These are phyloP conservation scores for Pseudocheirus occidentalis DNA, from an alignment of 2,797 vertebrate species.

Conservation along the genomic window DNA sequence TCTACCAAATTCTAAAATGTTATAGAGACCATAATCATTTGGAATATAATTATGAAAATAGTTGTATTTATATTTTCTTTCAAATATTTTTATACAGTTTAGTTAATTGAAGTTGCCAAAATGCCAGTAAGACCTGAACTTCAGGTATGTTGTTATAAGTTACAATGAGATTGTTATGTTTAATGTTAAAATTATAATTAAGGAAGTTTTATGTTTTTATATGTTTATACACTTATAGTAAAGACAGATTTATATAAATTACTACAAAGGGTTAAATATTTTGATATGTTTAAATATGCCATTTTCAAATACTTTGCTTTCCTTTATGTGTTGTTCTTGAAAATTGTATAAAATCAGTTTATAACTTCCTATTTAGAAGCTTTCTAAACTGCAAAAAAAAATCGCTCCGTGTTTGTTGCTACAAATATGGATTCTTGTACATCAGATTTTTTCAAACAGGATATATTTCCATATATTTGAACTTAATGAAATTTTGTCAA, in stretches of 20 bases:
- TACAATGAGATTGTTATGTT: neutral
- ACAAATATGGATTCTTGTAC: conserved; percentile 34
- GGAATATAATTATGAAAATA: conserved; percentile 23
- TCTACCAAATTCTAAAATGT: conserved; percentile 38
- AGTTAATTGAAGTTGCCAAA: conserved; percentile 66
- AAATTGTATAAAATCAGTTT: conserved; percentile 36
- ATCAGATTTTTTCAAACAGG: neutral
- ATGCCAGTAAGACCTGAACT: conserved; percentile 81
- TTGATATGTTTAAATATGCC: conserved; percentile 22
- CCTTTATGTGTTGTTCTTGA: conserved; percentile 38
- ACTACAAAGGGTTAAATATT: conserved; percentile 21
- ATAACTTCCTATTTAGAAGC: conserved; percentile 5
- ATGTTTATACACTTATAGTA: conserved; percentile 42
- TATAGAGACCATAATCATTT: conserved; percentile 40
- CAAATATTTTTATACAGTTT: conserved; percentile 56
- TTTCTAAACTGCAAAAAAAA: conserved; percentile 48
- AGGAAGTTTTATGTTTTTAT: conserved; percentile 25
- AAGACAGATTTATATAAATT: neutral
- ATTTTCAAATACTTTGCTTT: conserved; percentile 25
- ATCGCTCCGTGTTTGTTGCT: neutral
- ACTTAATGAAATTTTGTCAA: conserved; percentile 22
- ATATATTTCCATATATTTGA: neutral
- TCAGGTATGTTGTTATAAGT: conserved; percentile 79
- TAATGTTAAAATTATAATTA: conserved; percentile 53
- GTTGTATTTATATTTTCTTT: conserved; percentile 55